Percentiles rank a stretch among this genome's conserved stretches.
phyloP scores from a whole-genome alignment of 1,140 invertebrate genomes.

The Drosophila funebris region DNA sequence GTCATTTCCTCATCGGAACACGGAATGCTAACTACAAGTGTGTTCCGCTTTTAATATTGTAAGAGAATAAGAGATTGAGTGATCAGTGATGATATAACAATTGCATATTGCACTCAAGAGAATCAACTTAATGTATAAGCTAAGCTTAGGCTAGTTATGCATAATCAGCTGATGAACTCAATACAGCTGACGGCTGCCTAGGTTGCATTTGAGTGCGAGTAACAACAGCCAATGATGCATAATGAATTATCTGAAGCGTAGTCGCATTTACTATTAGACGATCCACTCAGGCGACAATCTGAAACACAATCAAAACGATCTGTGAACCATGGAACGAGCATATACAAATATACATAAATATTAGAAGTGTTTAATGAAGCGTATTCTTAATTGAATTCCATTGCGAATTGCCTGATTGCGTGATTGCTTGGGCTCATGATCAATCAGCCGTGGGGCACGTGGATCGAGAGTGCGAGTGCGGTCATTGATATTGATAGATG shows the following conservation, averaged over 20 bases:
- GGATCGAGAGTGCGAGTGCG: neutral
- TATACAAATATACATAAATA: neutral
- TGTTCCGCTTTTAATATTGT: constrained; percentile 41
- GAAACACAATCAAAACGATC: constrained; percentile 30
- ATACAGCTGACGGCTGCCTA: neutral
- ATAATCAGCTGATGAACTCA: neutral
- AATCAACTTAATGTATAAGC: too few relatives aligned
- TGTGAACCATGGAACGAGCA: constrained; percentile 37
- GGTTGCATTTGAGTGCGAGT: neutral
- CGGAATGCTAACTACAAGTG: constrained; percentile 24
- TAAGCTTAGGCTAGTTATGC: too few relatives aligned
- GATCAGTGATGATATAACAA: neutral
- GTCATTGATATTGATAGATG: constrained; percentile 33
- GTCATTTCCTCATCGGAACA: constrained; percentile 58
- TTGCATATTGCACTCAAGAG: too few relatives aligned
- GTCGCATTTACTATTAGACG: neutral
- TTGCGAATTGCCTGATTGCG: too few relatives aligned
- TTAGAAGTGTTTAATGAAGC: constrained; percentile 39
- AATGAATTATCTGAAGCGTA: neutral
- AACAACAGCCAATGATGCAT: constrained; percentile 7
- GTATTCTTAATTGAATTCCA: constrained; percentile 56
- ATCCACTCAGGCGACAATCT: constrained; percentile 20
- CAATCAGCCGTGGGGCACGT: constrained; percentile 58
- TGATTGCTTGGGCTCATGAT: constrained; percentile 6
- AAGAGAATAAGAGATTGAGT: neutral